phyloP scores from a whole-genome alignment of 2,888 invertebrate species.

The Polietes domitor region DNA sequence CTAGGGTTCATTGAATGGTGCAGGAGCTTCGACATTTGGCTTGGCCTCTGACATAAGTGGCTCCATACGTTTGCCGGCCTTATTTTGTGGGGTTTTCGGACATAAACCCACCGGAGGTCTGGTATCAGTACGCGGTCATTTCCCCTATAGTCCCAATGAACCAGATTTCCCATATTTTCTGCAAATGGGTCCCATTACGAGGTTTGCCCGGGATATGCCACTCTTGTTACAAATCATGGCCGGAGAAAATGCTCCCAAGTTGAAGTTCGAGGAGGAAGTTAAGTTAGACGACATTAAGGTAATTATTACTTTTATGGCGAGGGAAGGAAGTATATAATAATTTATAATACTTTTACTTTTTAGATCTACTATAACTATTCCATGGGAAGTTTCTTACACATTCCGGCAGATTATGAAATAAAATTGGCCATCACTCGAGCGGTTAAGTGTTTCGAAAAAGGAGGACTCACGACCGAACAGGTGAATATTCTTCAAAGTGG shows the following conservation, averaged over 20 bases:
- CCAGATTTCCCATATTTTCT: constrained; percentile 82
- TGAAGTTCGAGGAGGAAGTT: constrained; percentile 82
- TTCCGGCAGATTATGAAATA: constrained; percentile 73
- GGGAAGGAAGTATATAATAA: not conserved
- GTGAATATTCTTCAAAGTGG: constrained; percentile 66
- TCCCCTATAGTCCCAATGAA: constrained; percentile 82
- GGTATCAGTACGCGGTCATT: constrained; percentile 84
- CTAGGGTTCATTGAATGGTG: constrained; percentile 86
- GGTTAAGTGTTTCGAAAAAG: constrained; percentile 74
- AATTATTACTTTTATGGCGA: not conserved
- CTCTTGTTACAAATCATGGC: constrained; percentile 86
- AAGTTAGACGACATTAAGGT: constrained; percentile 82
- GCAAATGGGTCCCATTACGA: constrained; percentile 88
- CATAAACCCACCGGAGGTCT: constrained; percentile 91
- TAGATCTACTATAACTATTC: constrained; percentile 75
- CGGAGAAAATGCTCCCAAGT: constrained; percentile 80
- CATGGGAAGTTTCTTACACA: constrained; percentile 72
- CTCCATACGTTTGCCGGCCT: constrained; percentile 91
- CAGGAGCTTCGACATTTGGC: constrained; percentile 89
- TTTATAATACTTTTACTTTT: not conserved
- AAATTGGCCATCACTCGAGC: constrained; percentile 74
- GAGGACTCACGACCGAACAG: constrained; percentile 70
- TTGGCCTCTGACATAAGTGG: constrained; percentile 93
- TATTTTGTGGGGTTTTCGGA: constrained; percentile 93
- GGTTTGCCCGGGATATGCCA: constrained; percentile 89